Conservation (phyloP, 2,888 invertebrate genomes). For the Calameuta filiformis region DNA sequence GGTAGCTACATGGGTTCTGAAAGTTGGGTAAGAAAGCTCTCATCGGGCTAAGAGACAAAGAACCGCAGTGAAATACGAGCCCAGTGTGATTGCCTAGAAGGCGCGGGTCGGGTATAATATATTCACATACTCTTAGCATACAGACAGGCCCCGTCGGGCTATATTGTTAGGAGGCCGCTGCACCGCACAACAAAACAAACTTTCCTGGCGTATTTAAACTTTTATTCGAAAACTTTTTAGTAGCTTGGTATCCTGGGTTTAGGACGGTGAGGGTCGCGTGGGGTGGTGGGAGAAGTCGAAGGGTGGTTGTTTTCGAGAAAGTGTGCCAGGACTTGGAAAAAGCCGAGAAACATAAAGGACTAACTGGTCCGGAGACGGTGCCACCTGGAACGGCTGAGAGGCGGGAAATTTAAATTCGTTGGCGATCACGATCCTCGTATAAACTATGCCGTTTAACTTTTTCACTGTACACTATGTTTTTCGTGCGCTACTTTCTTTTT, state of each 20-base stretch:
- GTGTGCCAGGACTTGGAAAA: background rate
- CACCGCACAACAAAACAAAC: constrained; percentile 48
- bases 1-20: background rate
- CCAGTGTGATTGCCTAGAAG: constrained; percentile 35
- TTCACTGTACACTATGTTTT: background rate
- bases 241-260: constrained; percentile 27
- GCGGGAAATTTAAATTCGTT: background rate
- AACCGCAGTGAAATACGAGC: constrained; percentile 34
- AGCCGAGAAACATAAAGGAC: background rate
- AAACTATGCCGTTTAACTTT: background rate
- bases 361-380: background rate
- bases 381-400: background rate
- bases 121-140: constrained; percentile 50
- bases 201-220: constrained; percentile 62
- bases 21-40: background rate
- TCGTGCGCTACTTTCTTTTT: background rate
- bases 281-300: constrained; percentile 5
- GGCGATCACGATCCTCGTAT: background rate
- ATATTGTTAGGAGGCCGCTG: constrained; percentile 46
- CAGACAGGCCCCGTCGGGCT: constrained; percentile 47
- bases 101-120: constrained; percentile 31
- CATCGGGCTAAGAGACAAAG: constrained; percentile 19
- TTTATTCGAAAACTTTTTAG: constrained; percentile 65
- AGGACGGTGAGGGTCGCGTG: background rate
- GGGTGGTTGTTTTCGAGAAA: constrained; percentile 25